Conservation (phyloP, 2,888 invertebrate genomes). For the Harpalus rubripes region DNA sequence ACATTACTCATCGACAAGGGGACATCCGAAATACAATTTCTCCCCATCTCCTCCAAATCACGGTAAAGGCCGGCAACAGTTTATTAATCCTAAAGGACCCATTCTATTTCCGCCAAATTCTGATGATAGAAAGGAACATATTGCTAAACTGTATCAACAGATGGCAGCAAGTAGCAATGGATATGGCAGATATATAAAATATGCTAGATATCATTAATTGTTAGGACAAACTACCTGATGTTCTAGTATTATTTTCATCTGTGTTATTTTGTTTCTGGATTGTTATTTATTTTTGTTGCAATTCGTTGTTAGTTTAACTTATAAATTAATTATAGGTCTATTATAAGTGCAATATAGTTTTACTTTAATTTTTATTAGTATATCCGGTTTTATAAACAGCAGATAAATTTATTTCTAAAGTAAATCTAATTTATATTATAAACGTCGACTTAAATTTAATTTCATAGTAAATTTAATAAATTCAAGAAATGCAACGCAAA, state of each 20-base stretch:
- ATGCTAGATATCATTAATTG: constrained; percentile 66
- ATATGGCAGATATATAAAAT: constrained; percentile 71
- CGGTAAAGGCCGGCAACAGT: constrained; percentile 23
- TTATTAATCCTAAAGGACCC: constrained; percentile 59
- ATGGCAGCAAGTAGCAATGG: constrained; percentile 68
- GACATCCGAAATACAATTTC: constrained; percentile 56
- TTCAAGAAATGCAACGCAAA: too few species aligned
- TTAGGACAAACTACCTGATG: background rate
- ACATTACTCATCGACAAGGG: constrained; percentile 74
- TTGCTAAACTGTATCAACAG: constrained; percentile 70
- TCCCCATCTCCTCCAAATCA: constrained; percentile 35
- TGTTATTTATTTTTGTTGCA: constrained; percentile 53
- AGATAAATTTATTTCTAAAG: too few species aligned
- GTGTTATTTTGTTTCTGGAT: constrained; percentile 33
- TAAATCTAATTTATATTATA: too few species aligned
- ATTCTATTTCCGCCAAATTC: constrained; percentile 60
- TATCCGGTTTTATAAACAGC: too few species aligned
- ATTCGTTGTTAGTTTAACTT: constrained; percentile 33
- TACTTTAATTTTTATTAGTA: background rate
- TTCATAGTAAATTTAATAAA: too few species aligned
- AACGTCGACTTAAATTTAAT: too few species aligned
- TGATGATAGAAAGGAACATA: constrained; percentile 68
- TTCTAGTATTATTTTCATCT: constrained; percentile 38
- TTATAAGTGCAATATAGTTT: constrained; percentile 6
- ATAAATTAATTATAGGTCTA: constrained; percentile 13